Evolutionary conservation across 2,113 vertebrate species (phyloP).

Genomic region (Syrrhaptes paradoxus): DNA sequence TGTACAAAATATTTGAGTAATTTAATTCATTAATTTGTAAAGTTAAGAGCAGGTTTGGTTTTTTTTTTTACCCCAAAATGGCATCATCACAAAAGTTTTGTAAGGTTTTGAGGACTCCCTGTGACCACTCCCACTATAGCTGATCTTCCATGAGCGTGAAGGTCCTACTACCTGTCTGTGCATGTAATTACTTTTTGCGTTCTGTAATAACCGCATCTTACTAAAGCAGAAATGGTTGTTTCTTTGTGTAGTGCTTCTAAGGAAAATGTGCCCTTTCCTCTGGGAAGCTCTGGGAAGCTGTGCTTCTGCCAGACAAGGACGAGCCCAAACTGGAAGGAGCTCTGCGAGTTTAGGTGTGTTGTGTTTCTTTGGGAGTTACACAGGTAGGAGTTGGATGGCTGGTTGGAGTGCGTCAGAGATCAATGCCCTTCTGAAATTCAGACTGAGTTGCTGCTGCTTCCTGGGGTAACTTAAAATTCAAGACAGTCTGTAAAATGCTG

Average conservation of each 20-base stretch:
- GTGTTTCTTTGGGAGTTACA: neutral
- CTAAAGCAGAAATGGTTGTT: neutral
- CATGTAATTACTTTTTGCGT: neutral
- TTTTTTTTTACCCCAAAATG: neutral
- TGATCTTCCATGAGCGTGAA: neutral
- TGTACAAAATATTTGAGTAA: neutral
- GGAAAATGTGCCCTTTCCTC: neutral
- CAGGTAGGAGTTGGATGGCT: neutral
- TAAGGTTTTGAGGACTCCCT: neutral
- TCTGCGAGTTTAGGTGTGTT: neutral
- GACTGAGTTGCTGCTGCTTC: neutral
- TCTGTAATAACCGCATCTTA: neutral
- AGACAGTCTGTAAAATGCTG: neutral
- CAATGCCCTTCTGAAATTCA: neutral
- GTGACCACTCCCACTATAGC: neutral
- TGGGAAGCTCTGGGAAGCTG: neutral
- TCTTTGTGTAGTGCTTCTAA: neutral
- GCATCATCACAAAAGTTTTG: rapidly evolving
- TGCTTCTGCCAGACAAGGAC: rapidly evolving
- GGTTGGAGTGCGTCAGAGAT: neutral
- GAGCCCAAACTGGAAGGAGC: neutral
- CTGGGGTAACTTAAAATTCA: neutral
- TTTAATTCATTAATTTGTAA: neutral
- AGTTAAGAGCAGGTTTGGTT: neutral
- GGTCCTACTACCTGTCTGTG: neutral